Evolutionary conservation across 1,140 invertebrate species (phyloP).

Genomic region (Wasmannia auropunctata): DNA sequence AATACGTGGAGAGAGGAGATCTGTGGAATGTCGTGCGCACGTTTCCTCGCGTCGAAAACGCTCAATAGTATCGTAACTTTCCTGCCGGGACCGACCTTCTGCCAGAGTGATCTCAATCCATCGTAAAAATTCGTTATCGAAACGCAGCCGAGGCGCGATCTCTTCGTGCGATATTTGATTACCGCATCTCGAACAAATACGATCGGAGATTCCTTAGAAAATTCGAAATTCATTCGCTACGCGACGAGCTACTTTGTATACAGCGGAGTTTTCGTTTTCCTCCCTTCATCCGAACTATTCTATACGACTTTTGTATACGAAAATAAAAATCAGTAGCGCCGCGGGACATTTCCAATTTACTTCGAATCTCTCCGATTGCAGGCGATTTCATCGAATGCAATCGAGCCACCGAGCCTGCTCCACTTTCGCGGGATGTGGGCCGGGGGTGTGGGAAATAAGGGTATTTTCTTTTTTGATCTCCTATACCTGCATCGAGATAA

Average conservation of each 20-base stretch:
- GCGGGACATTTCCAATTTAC: slow-evolving; percentile 46
- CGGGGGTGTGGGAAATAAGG: slow-evolving; percentile 23
- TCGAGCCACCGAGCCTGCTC: slow-evolving; percentile 39
- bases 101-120: background rate
- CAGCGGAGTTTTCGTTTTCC: background rate
- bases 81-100: background rate
- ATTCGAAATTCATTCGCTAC: background rate
- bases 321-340: slow-evolving; percentile 42
- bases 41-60: background rate
- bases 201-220: background rate
- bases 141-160: background rate
- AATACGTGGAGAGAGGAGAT: background rate
- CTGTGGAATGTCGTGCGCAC: background rate
- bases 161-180: slow-evolving; percentile 23
- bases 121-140: slow-evolving; percentile 30
- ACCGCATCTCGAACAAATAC: background rate
- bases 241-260: background rate
- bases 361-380: slow-evolving; percentile 51
- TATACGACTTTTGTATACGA: slow-evolving; percentile 15
- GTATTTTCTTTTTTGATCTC: slow-evolving; percentile 5
- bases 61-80: slow-evolving; percentile 13
- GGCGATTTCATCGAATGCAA: slow-evolving; percentile 48
- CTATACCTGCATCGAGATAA: slow-evolving; percentile 32
- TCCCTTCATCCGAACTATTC: background rate
- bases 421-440: slow-evolving; percentile 11